Evolutionary conservation across 1,140 invertebrate genomes (phyloP), one percentile per base, ranked within the genome.

Genomic region (Polyergus mexicanus): DNA sequence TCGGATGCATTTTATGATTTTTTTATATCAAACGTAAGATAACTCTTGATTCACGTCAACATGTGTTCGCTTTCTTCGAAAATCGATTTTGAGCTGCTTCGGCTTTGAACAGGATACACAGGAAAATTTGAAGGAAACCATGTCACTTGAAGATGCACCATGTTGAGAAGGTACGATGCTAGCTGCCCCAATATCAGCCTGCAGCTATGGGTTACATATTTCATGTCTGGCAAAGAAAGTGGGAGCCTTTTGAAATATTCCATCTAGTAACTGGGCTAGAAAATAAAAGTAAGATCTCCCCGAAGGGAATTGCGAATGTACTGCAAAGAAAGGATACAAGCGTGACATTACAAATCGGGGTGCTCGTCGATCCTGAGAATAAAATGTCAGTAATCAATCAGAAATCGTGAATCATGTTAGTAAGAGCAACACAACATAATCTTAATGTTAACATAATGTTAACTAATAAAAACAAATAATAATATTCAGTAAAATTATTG

Each of bases 131-230:
- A 62, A 80, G 85, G 80, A 91, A 92, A 86, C 68, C 86, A 81
- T 86, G 89, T 86, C 86, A 85, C 62, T 71, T 62, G 68, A 78
- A 83, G 75, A 71, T 77, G 86, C 72, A 63, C 28, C 63, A n/a
- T n/a, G 75, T 35, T 47, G 74, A 76, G 41, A 87, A 81, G 35
- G 66, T 62, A 47, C 51, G 68, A 75, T 69, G 71, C 60, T 68
- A 47, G 60, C 63, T 58, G 56, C 47, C 41, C 68, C 65, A 84
- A 91, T 91, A 92, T 87, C 88, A 88, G 85, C 91, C 91, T 35
- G 78, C 66, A 88, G 91, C 91, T 91, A 88, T 91, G 77, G 88
- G 89, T 90, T 91, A 91, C 84, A 86, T 88, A 90, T 91, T 92
- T 89, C 84, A 60, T 86, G 54, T 54, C 71, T 66, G 66, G 69